Evolutionary conservation across 2,888 invertebrate genomes (phyloP), one percentile per base, ranked within the genome.

Genomic region (Dolichopus griseipennis): DNA sequence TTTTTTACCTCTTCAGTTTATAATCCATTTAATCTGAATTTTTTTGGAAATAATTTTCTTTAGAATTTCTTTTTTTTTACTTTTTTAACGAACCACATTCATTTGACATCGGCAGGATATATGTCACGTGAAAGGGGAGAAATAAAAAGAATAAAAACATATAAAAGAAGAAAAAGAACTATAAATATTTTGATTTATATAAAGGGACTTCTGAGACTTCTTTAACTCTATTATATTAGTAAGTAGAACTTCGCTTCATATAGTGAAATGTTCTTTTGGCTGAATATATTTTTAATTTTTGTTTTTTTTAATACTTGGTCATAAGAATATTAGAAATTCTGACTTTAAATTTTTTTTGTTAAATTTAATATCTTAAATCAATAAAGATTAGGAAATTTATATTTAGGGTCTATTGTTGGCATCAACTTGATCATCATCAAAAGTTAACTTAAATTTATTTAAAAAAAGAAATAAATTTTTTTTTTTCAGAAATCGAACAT

Each of bases 61-160:
- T 27, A 37, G 12, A 37, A 37, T 5, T 37, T 37, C 8, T 10
- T 37, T 37, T 37, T 37, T 37, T 37, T 37, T 37, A 1, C 8
- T 37, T 37, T 37, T 8, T 2, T 37, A 37, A 15, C 52, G n/a
- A n/a, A 52, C 3, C 52, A 15, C 52, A 52, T 52, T 52, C 52
- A 52, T 52, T 65, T 69, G 69, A 69, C 69, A 69, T 67, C 65
- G 64, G 69, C 67, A 67, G 65, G 69, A 67, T 69, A 69, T 67
- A 69, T 65, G 69, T 69, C 69, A 69, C 65, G 65, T 52, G 61
- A 18, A n/a, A 52, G 15, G 15, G 15, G 15, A 52, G 18, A 12
- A 52, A 52, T 18, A 15, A 18, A 52, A 52, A 52, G 6, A 52
- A 52, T 4, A 52, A 52, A 52, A n/a, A 37, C 7, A 43, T 10